Evolutionary conservation across 2,797 vertebrate genomes (phyloP), one percentile per base, ranked within the genome.

Genomic region (Hypotaenidia philippensis): DNA sequence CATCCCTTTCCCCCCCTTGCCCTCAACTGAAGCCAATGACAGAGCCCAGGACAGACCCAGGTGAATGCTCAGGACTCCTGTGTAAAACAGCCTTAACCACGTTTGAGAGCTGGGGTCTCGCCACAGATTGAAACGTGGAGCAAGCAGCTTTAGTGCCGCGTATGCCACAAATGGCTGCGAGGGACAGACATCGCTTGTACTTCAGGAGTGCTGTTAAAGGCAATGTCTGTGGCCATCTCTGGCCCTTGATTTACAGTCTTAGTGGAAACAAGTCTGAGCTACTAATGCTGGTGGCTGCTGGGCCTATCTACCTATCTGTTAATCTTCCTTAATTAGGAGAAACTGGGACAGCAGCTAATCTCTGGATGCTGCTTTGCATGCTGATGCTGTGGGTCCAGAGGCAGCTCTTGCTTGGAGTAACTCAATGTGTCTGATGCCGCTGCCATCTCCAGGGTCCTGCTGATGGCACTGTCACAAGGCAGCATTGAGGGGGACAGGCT

Each of bases 351-450:
- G 66, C 63, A 26, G 69, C 72, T 94, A 81, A 93, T 91, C 90
- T 75, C 20, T 4, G 14, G 71, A 6, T 90, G 84, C 69, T 16
- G 63, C 40, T 87, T 76, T 59, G 34, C 52, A 2, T 2, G 8
- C 8, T 66, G 57, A 2, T 19, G 34, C 38, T 8, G 57, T 38
- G 1, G 6, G 26, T 90, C 55, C 56, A 5, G 53, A 26, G 52
- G 78, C 78, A 59, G 68, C n/a, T 65, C 78, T 75, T 5, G 13
- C 65, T 52, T 25, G 0, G 38, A 9, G 22, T 22, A 27, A 20
- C 66, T 44, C 27, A 4, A 22, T 3, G 1, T 8, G 3, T 10
- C 10, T 0, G 0, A 5, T 1, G 0, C 7, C 5, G 11, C 72
- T 53, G 57, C 23, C 0, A 2, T 36, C 69, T 63, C 83, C 10